Evolutionary conservation across 2,888 invertebrate species (phyloP), one percentile per base, ranked within the genome.

Genomic region (Andrena marginata): DNA sequence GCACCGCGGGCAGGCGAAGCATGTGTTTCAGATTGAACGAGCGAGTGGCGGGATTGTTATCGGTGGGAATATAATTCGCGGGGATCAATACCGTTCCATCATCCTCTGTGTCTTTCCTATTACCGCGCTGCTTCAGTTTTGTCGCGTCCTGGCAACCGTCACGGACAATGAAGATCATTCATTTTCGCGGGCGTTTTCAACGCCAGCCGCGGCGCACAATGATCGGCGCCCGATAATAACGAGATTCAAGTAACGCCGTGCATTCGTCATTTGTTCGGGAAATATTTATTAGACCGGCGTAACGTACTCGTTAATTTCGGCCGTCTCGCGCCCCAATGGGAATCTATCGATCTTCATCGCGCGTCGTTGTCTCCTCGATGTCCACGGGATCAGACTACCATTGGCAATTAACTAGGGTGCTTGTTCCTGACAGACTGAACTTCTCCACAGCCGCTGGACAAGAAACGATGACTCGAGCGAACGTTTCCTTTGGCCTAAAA

Each of bases 211-310:
- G 73, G 13, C 42, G 16, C 16, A 54, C 81, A 69, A 80, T 80
- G 74, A 79, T 80, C 74, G 65, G 56, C 65, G 65, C 42, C 42
- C 80, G 69, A 74, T 82, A 80, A 80, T 82, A 82, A 80, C 60
- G 71, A 74, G 33, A 74, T 74, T 62, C 80, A 82, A 80, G 80
- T 74, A 82, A 79, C 51, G 26, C 65, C 49, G 13, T 1, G 35
- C 49, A 60, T 26, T 68, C 76, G 77, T 29, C 29, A 65, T 59
- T 77, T 65, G 31, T 65, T 60, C 31, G 20, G 42, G 48, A 23
- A 60, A 48, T 65, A 62, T 77, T 80, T 71, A 54, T 77, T 62
- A 51, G 26, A 70, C 48, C 10, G 10, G 13, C 16, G 26, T 23
- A n/a, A 1, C 42, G 33, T 59, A 48, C 70, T 62, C 35, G 42